Conservation (phyloP, 2,888 invertebrate genomes). For the Tethea ocularis region DNA sequence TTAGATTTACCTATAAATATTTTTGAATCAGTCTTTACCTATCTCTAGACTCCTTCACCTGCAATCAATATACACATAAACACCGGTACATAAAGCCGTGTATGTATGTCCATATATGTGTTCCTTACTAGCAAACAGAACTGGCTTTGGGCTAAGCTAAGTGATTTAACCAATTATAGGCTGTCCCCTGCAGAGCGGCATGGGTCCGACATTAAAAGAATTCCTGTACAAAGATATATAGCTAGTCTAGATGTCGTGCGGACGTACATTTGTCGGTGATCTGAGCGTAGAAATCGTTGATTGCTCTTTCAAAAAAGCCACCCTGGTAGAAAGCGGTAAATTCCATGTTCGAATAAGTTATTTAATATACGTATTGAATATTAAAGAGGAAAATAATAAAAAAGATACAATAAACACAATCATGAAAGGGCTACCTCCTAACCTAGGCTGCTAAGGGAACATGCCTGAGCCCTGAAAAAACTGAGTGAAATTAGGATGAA, state of each 20-base stretch:
- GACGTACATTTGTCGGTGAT: background rate
- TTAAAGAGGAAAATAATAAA: too few species aligned
- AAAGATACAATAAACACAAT: too few species aligned
- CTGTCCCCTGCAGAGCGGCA: conserved; percentile 50
- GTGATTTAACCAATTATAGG: conserved; percentile 62
- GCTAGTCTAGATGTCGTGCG: conserved; percentile 1
- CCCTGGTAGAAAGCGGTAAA: background rate
- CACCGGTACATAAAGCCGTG: background rate
- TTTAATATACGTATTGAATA: too few species aligned
- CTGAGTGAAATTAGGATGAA: too few species aligned
- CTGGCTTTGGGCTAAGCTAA: conserved; percentile 31
- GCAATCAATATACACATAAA: background rate
- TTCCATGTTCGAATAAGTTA: too few species aligned
- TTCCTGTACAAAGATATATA: conserved; percentile 23
- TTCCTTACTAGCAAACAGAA: conserved; percentile 14
- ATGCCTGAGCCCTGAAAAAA: too few species aligned
- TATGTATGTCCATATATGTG: background rate
- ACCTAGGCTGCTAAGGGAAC: too few species aligned
- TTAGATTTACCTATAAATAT: too few species aligned
- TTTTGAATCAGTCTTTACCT: background rate
- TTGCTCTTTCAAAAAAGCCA: too few species aligned
- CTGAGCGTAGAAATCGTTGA: background rate
- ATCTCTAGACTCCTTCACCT: background rate
- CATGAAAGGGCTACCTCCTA: too few species aligned
- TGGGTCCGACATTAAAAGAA: conserved; percentile 54